Evolutionary conservation across 2,888 invertebrate genomes (phyloP).

Genomic region (Mimachlamys varia): DNA sequence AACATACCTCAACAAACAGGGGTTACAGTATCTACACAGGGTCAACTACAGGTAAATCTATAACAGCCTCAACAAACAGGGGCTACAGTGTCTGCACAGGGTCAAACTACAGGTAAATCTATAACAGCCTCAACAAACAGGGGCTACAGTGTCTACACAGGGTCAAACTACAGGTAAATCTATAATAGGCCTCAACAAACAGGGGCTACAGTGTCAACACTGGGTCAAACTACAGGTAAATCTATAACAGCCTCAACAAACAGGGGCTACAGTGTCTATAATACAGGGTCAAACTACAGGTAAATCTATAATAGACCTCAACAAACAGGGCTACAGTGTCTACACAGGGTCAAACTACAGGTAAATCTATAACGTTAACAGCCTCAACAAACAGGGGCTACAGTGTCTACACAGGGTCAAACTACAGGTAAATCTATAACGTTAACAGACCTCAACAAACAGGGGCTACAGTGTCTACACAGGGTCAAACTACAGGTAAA

Average conservation of each 20-base stretch:
- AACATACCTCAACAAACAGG: conserved; percentile 43
- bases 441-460: conserved; percentile 46
- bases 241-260: conserved; percentile 21
- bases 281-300: conserved; percentile 54
- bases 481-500: conserved; percentile 52
- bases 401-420: conserved; percentile 58
- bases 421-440: conserved; percentile 37
- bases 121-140: conserved; percentile 34
- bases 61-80: conserved; percentile 41
- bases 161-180: conserved; percentile 47
- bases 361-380: conserved; percentile 38
- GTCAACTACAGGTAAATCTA: conserved; percentile 45
- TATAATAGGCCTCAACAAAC: conserved; percentile 38
- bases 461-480: conserved; percentile 54
- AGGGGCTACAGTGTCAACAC: conserved; percentile 54
- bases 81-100: conserved; percentile 57
- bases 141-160: conserved; percentile 57
- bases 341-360: conserved; percentile 58
- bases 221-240: conserved; percentile 51
- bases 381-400: conserved; percentile 43
- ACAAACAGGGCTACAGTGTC: conserved; percentile 47
- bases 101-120: conserved; percentile 46
- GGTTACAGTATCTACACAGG: conserved; percentile 56
- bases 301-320: conserved; percentile 26
- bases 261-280: conserved; percentile 54